phyloP scores from a whole-genome alignment of 2,113 vertebrate genomes.

The Myotis lucifugus region DNA sequence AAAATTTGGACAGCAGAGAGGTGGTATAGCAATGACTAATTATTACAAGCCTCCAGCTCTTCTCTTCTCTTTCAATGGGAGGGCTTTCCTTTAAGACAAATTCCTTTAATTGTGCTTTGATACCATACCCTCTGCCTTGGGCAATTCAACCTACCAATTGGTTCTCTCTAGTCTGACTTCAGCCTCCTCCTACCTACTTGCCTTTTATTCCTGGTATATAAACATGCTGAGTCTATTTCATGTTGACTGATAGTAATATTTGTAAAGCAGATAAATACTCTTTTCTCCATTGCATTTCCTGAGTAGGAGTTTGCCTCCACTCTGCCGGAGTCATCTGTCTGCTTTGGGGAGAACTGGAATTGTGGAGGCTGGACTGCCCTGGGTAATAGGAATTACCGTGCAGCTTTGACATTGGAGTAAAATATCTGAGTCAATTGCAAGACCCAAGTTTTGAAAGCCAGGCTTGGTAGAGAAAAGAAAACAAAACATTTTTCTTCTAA shows the following conservation, averaged over 20 bases:
- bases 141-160: too few relatives aligned
- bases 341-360: neutral
- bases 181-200: neutral
- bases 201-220: neutral
- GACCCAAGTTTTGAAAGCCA: constrained; percentile 21
- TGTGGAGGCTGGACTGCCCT: neutral
- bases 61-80: neutral
- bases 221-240: neutral
- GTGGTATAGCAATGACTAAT: neutral
- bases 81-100: neutral
- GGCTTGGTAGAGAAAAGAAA: neutral
- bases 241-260: neutral
- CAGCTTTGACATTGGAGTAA: neutral
- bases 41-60: neutral
- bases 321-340: neutral
- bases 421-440: neutral
- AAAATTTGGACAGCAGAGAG: neutral
- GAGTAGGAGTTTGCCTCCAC: neutral
- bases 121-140: neutral
- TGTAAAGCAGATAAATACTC: neutral
- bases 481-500: neutral
- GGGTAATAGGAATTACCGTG: neutral
- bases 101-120: neutral
- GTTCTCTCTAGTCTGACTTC: neutral
- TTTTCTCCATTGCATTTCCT: neutral